Evolutionary conservation across 2,797 vertebrate species (phyloP).

Genomic region (Schizothorax lantsangensis): DNA sequence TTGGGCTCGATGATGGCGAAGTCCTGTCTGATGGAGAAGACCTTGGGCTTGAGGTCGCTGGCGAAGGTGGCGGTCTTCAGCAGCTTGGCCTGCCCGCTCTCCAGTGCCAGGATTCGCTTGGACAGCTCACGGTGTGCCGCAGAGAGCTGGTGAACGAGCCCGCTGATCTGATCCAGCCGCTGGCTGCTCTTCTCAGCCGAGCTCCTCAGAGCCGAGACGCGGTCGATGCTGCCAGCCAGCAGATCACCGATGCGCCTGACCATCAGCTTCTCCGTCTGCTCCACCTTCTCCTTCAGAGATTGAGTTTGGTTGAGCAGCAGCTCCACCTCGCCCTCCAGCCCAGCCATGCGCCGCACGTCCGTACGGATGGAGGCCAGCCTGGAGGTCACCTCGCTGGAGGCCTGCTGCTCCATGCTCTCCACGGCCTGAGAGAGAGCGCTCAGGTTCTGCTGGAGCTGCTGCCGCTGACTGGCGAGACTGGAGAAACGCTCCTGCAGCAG

Average conservation of each 20-base stretch:
- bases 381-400: constrained; percentile 78
- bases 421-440: constrained; percentile 77
- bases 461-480: constrained; percentile 74
- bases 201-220: constrained; percentile 80
- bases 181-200: constrained; percentile 80
- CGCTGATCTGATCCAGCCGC: constrained; percentile 77
- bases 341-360: constrained; percentile 91
- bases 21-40: constrained; percentile 86
- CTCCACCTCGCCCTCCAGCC: constrained; percentile 84
- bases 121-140: constrained; percentile 75
- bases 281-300: constrained; percentile 82
- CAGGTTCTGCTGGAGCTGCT: constrained; percentile 79
- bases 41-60: constrained; percentile 90
- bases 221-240: constrained; percentile 87
- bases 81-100: constrained; percentile 87
- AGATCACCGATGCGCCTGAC: constrained; percentile 86
- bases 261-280: constrained; percentile 81
- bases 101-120: constrained; percentile 81
- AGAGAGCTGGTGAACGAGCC: constrained; percentile 76
- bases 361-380: constrained; percentile 89
- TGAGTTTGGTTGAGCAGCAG: constrained; percentile 79
- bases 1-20: constrained; percentile 84
- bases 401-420: constrained; percentile 76
- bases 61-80: constrained; percentile 87
- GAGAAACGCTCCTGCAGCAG: constrained; percentile 80